Base-by-base conservation (phyloP, 64 coral and sea anemone species). In the Pachyseris speciosa region DNA sequence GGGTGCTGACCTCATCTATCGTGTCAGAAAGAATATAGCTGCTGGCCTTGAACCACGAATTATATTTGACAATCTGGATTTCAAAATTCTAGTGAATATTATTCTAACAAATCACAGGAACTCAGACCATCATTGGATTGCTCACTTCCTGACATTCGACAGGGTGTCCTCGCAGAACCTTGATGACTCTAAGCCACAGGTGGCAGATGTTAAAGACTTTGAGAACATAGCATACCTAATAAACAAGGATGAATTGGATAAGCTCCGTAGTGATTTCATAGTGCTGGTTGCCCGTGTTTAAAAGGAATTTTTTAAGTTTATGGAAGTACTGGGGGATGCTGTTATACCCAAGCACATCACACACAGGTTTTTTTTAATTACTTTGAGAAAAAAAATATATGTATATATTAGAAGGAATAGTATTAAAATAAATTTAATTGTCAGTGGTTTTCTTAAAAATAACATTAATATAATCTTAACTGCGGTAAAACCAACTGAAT, bases 91-190 rank as follows among this genome's bases (percentile, higher is more conserved):
- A 48, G 88, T 90, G 31, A 90, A 90, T 39, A 83, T 90, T 26
- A 80, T 70, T 25, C 63, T 81, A 63, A 90, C 51, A 80, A 90
- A 90, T 68, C 88, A 90, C 61, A 66, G 53, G 5, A 81, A 94
- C 49, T 66, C 75, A 27, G 92, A 94, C 60, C 26, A 89, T 49
- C 92, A 94, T 30, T 94, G 92, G 86, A 89, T 84, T 50, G 78
- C 65, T 12, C 84, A 87, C 44, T 72, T 69, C 24, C 39, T 69
- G 41, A 90, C 88, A 69, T 90, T 70, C 75, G 88, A 90, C 34
- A 90, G 87, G 39, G 88, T 90, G 74, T 64, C 88, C 38, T 81
- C 88, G 49, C 55, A 37, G 52, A 49, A 70, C 74, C 75, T 90
- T 70, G 88, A 90, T 90, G 88, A 69, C 58, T 69, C 74, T 42